Evolutionary conservation across 2,888 invertebrate genomes (phyloP).

Genomic region (Drosophila neonasuta): DNA sequence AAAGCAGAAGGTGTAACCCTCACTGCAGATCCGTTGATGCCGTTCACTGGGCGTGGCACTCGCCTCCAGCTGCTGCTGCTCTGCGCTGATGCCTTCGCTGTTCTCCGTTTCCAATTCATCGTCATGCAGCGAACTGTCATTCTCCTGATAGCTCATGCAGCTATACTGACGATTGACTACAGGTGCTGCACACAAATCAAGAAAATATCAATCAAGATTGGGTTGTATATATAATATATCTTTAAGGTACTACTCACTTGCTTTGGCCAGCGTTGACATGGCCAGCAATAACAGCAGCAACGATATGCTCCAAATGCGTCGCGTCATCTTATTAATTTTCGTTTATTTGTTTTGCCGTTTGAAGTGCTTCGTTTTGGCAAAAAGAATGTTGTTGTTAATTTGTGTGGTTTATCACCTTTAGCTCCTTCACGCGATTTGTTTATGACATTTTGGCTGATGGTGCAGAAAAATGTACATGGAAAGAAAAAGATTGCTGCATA

Average conservation of each 20-base stretch:
- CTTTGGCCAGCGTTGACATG: slow-evolving; percentile 29
- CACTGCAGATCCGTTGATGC: slow-evolving; percentile 62
- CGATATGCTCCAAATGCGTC: slow-evolving; percentile 26
- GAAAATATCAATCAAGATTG: background rate
- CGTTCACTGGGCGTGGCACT: slow-evolving; percentile 36
- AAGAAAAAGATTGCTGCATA: background rate
- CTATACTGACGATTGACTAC: slow-evolving; percentile 68
- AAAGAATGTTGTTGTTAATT: slow-evolving; percentile 23
- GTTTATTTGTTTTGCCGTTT: slow-evolving; percentile 13
- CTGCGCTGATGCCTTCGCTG: slow-evolving; percentile 44
- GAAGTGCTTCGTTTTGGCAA: background rate
- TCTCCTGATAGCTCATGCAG: slow-evolving; percentile 78
- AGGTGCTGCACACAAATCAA: slow-evolving; percentile 55
- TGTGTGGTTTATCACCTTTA: slow-evolving; percentile 27
- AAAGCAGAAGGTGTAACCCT: slow-evolving; percentile 79
- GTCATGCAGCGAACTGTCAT: slow-evolving; percentile 73
- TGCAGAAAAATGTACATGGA: slow-evolving; percentile 7
- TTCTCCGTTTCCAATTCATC: slow-evolving; percentile 73
- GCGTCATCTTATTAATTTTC: slow-evolving; percentile 46
- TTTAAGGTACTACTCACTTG: slow-evolving; percentile 48
- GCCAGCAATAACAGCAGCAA: slow-evolving; percentile 40
- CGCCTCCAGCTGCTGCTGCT: slow-evolving; percentile 48
- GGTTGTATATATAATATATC: too few relatives aligned
- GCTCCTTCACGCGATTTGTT: slow-evolving; percentile 31
- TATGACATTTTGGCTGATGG: slow-evolving; percentile 58